A percentile compares a stretch with the other conserved stretches of the same genome.
Conservation (phyloP, 2,113 vertebrate genomes). For the Myrmecobius fasciatus region DNA sequence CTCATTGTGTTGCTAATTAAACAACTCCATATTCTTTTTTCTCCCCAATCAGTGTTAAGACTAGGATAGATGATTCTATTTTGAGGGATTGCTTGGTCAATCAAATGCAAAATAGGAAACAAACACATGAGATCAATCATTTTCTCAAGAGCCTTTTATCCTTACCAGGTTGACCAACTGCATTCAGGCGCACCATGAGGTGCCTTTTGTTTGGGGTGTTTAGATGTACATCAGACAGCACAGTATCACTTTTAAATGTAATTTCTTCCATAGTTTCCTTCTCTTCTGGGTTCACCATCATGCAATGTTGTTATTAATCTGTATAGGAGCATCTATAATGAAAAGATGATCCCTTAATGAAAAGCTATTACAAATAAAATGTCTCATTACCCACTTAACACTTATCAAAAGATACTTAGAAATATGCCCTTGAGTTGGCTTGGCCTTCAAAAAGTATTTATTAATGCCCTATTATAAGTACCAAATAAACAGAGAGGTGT, state of each 20-base stretch:
- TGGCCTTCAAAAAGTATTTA: not conserved
- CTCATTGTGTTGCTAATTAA: not conserved
- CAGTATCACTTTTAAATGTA: conserved; percentile 87
- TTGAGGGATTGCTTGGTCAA: not conserved
- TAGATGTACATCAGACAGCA: conserved; percentile 92
- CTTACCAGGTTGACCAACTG: conserved; percentile 90
- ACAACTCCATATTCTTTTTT: not conserved
- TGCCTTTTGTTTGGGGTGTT: conserved; percentile 85
- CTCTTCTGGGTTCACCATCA: conserved; percentile 41
- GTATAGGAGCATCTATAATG: conserved; percentile 51
- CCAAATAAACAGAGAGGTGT: not conserved
- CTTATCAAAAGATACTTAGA: not conserved
- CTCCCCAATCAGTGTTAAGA: not conserved
- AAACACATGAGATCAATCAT: not conserved
- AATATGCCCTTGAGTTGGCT: not conserved
- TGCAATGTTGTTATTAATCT: accelerated
- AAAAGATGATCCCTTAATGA: not conserved
- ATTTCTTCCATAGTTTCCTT: conserved; percentile 86
- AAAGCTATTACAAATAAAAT: not conserved
- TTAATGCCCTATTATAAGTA: not conserved
- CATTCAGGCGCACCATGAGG: conserved; percentile 90
- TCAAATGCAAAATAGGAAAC: not conserved
- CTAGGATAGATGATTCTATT: not conserved
- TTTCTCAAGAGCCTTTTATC: not conserved
- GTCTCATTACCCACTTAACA: not conserved